A percentile compares a stretch with the other conserved stretches of the same genome.
phyloP scores from a whole-genome alignment of 2,113 vertebrate genomes.

The Rhabdornis inornatus region DNA sequence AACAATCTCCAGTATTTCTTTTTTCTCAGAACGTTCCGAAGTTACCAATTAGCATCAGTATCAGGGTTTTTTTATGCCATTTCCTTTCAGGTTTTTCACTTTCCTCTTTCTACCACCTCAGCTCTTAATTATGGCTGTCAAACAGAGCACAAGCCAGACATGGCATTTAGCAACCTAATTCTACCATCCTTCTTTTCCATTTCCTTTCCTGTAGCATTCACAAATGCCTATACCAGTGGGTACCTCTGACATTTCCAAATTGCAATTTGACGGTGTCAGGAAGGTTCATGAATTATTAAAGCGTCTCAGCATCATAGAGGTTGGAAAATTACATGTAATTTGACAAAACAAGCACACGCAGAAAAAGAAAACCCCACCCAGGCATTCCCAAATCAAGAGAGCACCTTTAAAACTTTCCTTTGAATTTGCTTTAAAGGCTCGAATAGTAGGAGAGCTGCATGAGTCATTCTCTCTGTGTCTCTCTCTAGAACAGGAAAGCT shows the following conservation, averaged over 20 bases:
- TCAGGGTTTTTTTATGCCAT: neutral
- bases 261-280: slow-evolving; percentile 36
- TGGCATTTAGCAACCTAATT: slow-evolving; percentile 35
- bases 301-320: slow-evolving; percentile 7
- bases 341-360: slow-evolving; percentile 18
- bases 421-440: slow-evolving; percentile 48
- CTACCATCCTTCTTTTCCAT: neutral
- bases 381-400: slow-evolving; percentile 60
- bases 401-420: slow-evolving; percentile 59
- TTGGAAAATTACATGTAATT: slow-evolving; percentile 40
- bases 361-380: slow-evolving; percentile 52
- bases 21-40: neutral
- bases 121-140: slow-evolving; percentile 42
- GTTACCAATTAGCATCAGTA: neutral
- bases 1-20: neutral
- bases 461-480: slow-evolving; percentile 61
- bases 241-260: slow-evolving; percentile 46
- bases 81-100: slow-evolving; percentile 16
- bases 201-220: slow-evolving; percentile 33
- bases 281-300: slow-evolving; percentile 46
- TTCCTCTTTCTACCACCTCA: slow-evolving; percentile 20
- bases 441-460: slow-evolving; percentile 50
- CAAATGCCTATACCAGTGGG: slow-evolving; percentile 16
- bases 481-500: slow-evolving; percentile 69
- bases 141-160: slow-evolving; percentile 14